Evolutionary conservation across 2,888 invertebrate genomes (phyloP).

Genomic region (Iselma pallidipennis): DNA sequence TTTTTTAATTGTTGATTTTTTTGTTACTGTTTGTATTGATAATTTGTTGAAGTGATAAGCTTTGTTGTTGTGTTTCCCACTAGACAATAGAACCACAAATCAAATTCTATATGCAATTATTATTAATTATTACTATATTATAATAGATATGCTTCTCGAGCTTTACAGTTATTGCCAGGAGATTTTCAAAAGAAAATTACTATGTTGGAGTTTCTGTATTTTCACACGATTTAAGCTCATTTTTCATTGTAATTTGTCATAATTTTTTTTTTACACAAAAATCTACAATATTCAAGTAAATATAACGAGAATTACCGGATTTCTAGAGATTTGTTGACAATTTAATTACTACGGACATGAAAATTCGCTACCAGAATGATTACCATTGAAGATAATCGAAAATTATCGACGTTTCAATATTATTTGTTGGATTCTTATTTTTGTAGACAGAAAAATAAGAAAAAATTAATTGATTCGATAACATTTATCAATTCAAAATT

Average conservation of each 20-base stretch:
- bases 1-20: slow-evolving; percentile 11
- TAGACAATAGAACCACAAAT: slow-evolving; percentile 10
- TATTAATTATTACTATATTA: slow-evolving; percentile 9
- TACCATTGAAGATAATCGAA: no score
- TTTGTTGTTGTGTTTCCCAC: slow-evolving; percentile 12
- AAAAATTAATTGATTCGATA: not conserved
- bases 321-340: no score
- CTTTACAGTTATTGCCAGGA: not conserved
- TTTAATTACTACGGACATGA: no score
- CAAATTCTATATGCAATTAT: no score
- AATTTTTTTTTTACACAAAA: no score
- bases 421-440: no score
- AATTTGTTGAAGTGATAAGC: slow-evolving; percentile 7
- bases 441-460: not conserved
- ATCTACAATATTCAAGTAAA: no score
- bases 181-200: not conserved
- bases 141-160: no score
- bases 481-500: not conserved
- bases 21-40: slow-evolving; percentile 16
- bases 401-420: no score
- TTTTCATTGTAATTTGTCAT: no score
- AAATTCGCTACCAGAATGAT: no score
- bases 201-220: not conserved
- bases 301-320: no score
- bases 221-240: not conserved